Percentiles rank a stretch among this genome's conserved stretches.
Conservation (phyloP, 1,140 invertebrate genomes). For the Drosophila bifasciata region DNA sequence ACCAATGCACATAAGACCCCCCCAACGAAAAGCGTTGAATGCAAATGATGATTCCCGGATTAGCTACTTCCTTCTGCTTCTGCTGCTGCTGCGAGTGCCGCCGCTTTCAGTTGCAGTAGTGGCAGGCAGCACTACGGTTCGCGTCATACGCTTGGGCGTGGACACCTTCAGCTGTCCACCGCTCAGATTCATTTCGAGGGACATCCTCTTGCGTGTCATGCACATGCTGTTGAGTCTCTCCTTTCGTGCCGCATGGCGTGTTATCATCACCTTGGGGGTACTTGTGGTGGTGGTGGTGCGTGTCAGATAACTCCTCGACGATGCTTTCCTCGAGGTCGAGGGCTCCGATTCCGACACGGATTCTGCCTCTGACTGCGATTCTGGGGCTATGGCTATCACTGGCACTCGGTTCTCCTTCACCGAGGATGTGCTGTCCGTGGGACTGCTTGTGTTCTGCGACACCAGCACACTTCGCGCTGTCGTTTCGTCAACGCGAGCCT, state of each 20-base stretch:
- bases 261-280: constrained; percentile 42
- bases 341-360: not conserved
- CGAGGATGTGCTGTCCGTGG: constrained; percentile 61
- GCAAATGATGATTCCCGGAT: not conserved
- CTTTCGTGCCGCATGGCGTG: constrained; percentile 56
- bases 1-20: not conserved
- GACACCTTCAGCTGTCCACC: constrained; percentile 47
- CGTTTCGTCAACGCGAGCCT: constrained; percentile 51
- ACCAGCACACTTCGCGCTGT: not conserved
- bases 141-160: constrained; percentile 60
- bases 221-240: constrained; percentile 37
- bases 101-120: constrained; percentile 9
- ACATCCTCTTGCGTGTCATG: constrained; percentile 69
- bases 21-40: constrained; percentile 10
- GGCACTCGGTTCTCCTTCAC: constrained; percentile 60
- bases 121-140: constrained; percentile 6
- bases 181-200: constrained; percentile 61
- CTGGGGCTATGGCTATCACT: not conserved
- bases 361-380: not conserved
- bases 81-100: constrained; percentile 3
- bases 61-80: constrained; percentile 27
- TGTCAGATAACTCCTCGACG: not conserved
- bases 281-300: constrained; percentile 8
- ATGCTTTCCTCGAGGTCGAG: constrained; percentile 2
- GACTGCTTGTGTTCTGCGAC: constrained; percentile 41